Evolutionary conservation across 2,888 invertebrate genomes (phyloP).

Genomic region (Drosophila macrospina): DNA sequence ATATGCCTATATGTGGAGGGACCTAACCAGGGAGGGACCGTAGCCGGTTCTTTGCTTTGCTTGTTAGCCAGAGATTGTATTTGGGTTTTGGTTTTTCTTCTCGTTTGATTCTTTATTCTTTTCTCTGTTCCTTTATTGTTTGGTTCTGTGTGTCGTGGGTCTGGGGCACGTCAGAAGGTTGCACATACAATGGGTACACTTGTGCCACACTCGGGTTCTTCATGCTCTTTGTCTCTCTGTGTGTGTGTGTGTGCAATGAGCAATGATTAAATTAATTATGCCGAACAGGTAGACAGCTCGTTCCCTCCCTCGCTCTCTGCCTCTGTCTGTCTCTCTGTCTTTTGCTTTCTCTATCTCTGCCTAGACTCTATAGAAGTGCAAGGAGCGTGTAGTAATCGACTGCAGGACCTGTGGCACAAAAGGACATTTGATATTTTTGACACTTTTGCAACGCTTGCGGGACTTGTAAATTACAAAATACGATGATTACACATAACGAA

Average conservation of each 20-base stretch:
- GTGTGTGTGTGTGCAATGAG: slow-evolving; percentile 62
- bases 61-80: slow-evolving; percentile 67
- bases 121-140: slow-evolving; percentile 30
- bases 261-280: slow-evolving; percentile 82
- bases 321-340: background rate
- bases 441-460: slow-evolving; percentile 57
- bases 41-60: slow-evolving; percentile 56
- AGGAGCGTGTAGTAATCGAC: slow-evolving; percentile 57
- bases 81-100: slow-evolving; percentile 9
- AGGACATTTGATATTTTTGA: slow-evolving; percentile 81
- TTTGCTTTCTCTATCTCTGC: slow-evolving; percentile 18
- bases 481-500: slow-evolving; percentile 50
- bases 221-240: slow-evolving; percentile 22
- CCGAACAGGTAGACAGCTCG: slow-evolving; percentile 62
- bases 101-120: background rate
- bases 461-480: slow-evolving; percentile 68
- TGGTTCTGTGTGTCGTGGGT: slow-evolving; percentile 75
- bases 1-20: too few relatives aligned
- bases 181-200: slow-evolving; percentile 62
- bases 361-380: slow-evolving; percentile 60
- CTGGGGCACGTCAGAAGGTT: slow-evolving; percentile 65
- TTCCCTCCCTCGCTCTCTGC: background rate
- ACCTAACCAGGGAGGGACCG: background rate
- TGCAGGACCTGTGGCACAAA: slow-evolving; percentile 38
- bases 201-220: slow-evolving; percentile 51